Evolutionary conservation across 1,140 invertebrate genomes (phyloP), one percentile per base, ranked within the genome.

Genomic region (Brachionus sp.): DNA sequence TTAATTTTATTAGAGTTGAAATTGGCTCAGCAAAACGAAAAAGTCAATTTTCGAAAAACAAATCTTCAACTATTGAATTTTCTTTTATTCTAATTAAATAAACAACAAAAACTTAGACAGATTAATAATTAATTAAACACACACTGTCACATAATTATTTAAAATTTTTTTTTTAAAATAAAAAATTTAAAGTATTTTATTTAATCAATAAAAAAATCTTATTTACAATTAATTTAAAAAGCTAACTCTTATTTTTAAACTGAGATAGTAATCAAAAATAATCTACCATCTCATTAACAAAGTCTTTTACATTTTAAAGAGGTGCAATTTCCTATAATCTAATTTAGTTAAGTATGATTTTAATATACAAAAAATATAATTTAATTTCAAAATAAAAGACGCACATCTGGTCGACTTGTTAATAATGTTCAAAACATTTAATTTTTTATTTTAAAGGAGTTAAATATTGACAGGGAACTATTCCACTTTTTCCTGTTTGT

Each of bases 381-480:
- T 57, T 57, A 57, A 57, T 23, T 57, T 23, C 50, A 57, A 23
- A 50, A 57, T 57, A 57, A 57, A 7, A 57, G 50, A 57, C 50
- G 50, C 50, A 19, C 16, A 23, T 25, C 9, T 57, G 50, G 50
- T 19, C 50, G 16, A 16, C n/a, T 39, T 70, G 37, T 68, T 68
- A 25, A n/a, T 7, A 68, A 33, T 13, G 4, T 68, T 68, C n/a
- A n/a, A 68, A 68, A 33, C 12, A 12, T 68, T 5, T 68, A 3
- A 6, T n/a, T 42, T 6, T 80, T 62, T 42, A 80, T 80, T 62
- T 80, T 12, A 80, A 80, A 37, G 77, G 46, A 37, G 37, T 66
- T 44, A 80, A 80, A 80, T 80, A 80, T 44, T 80, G 77, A 62
- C 77, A 80, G 16, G 77, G 77, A 62, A 80, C 77, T 35, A 80